Base-by-base conservation (phyloP, 1,140 invertebrate genomes). In the Pinna nobilis region DNA sequence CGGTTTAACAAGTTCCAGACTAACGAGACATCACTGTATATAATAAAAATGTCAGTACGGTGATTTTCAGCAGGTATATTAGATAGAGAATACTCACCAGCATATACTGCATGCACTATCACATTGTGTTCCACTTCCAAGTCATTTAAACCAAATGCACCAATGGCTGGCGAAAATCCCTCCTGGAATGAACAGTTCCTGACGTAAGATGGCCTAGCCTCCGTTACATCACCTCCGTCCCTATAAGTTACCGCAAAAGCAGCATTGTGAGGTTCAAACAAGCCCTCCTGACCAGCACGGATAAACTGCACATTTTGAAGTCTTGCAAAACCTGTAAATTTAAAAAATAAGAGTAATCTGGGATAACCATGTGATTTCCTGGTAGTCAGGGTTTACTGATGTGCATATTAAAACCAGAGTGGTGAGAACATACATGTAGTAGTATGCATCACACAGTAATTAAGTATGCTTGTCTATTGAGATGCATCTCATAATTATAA, bases 261-360 rank as follows among this genome's bases (percentile, higher is more conserved):
- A 4, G 86, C 74, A 55, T 87, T 84, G 49, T 79, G 76, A 11
- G 51, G 33, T 11, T 76, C 70, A 2, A 66, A 75, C 28, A 44
- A 87, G 2, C 86, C 86, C 64, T 86, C 80, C 44, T 87, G 86
- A 15, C 86, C 86, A 15, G 75, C 81, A 41, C 79, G 80, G 50
- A 71, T 72, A 53, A 87, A 86, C 59, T 84, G 80, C 7, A 82
- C 78, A 49, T 87, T 82, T 9, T 55, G 55, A 28, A 87, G 70
- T 35, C 81, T 65, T 1, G 80, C 84, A 70, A 71, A 78, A 41
- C 84, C 86, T 87, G 70, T 2, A 76, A 60, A 63, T 44, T 53
- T n/a, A n/a, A n/a, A n/a, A n/a, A n/a, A n/a, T n/a, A n/a, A n/a
- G n/a, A n/a, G n/a, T n/a, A n/a, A n/a, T n/a, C n/a, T n/a, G n/a